phyloP scores from a whole-genome alignment of 2,797 vertebrate species.

The Podargus strigoides region DNA sequence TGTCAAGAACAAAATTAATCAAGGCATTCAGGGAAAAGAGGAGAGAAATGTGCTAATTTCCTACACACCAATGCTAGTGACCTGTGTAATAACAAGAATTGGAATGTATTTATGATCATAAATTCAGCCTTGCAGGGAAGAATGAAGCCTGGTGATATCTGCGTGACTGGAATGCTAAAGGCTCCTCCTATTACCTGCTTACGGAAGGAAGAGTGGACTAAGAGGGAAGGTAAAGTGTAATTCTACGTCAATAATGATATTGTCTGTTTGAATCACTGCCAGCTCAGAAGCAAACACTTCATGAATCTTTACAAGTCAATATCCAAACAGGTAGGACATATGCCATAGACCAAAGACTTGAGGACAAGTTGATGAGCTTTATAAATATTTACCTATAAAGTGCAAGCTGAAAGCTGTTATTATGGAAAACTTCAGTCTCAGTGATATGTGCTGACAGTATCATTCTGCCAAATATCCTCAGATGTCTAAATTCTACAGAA shows the following conservation, averaged over 20 bases:
- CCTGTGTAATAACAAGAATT: not conserved
- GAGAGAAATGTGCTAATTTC: not conserved
- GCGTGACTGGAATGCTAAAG: not conserved
- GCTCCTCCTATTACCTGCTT: not conserved
- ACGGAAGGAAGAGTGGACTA: not conserved
- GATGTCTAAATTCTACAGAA: not conserved
- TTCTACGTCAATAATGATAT: not conserved
- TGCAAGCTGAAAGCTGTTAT: not conserved
- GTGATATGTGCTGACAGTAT: not conserved
- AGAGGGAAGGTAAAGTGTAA: not conserved
- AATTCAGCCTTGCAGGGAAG: not conserved
- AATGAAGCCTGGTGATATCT: not conserved
- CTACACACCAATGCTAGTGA: not conserved
- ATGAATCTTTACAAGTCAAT: not conserved
- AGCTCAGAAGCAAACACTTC: not conserved
- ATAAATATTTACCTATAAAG: not conserved
- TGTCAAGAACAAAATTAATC: constrained; percentile 1
- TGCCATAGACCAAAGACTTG: not conserved
- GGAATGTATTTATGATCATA: not conserved
- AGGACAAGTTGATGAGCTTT: not conserved
- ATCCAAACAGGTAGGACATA: not conserved
- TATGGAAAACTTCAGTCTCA: not conserved
- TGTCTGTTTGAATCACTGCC: not conserved
- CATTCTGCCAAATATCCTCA: not conserved
- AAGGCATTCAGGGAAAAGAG: not conserved